A percentile compares a stretch with the other conserved stretches of the same genome.
Evolutionary conservation across 2,113 vertebrate genomes (phyloP).

Genomic region (Xyrauchen texanus): DNA sequence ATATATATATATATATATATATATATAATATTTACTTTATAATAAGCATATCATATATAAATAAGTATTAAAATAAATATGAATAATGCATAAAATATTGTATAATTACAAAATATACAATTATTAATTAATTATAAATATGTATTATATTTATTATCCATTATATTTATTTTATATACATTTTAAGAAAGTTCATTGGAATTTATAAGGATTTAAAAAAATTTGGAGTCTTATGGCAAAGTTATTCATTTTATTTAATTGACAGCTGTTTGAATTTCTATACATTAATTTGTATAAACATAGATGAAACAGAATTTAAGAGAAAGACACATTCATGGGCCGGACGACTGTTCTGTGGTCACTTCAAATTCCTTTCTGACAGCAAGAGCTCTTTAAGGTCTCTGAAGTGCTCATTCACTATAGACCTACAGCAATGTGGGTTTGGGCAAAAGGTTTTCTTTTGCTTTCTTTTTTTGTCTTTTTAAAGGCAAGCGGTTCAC

Average conservation of each 20-base stretch:
- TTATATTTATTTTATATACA: no score
- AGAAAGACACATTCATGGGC: constrained; percentile 41
- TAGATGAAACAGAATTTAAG: constrained; percentile 45
- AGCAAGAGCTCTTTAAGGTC: constrained; percentile 75
- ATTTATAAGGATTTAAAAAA: not conserved
- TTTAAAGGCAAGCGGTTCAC: constrained; percentile 52
- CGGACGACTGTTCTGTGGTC: constrained; percentile 64
- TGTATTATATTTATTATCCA: no score
- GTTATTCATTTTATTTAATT: constrained; percentile 10
- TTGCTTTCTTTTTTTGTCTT: constrained; percentile 34
- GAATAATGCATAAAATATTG: no score
- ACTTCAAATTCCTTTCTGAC: constrained; percentile 80
- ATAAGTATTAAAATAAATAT: no score
- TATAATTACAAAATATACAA: no score
- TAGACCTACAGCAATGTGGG: constrained; percentile 65
- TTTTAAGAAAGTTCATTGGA: no score
- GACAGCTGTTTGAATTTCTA: constrained; percentile 8
- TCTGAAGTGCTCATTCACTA: constrained; percentile 72
- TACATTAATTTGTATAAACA: constrained; percentile 3
- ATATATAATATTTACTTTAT: no score
- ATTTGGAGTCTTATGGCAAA: not conserved
- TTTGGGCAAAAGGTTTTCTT: constrained; percentile 43
- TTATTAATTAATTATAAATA: no score
- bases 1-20: no score
- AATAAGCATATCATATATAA: no score